Conservation (phyloP, 2,888 invertebrate genomes). For the Machimus atricapillus region DNA sequence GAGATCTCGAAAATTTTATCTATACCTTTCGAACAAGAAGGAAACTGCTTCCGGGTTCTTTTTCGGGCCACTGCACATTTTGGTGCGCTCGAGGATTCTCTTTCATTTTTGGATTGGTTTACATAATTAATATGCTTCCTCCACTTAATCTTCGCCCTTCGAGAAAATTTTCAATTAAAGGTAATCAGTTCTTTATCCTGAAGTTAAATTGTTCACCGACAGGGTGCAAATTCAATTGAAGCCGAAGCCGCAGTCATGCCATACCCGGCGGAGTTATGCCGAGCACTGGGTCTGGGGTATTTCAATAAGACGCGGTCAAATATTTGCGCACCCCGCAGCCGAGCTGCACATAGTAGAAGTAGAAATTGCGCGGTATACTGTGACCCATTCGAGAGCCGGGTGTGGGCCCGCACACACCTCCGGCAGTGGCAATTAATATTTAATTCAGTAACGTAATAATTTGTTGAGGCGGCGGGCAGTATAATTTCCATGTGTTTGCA, state of each 20-base stretch:
- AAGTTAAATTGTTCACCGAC: neutral
- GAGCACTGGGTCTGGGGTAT: neutral
- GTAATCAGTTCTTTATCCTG: slow-evolving; percentile 4
- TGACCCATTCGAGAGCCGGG: neutral
- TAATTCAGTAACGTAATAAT: slow-evolving; percentile 9
- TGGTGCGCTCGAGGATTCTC: neutral
- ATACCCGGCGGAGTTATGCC: neutral
- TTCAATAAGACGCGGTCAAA: slow-evolving; percentile 19
- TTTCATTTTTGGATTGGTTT: neutral
- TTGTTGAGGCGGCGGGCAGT: neutral
- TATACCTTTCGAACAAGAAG: neutral
- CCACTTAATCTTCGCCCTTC: neutral
- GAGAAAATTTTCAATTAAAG: slow-evolving; percentile 2
- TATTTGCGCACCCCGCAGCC: neutral
- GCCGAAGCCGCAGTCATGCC: neutral
- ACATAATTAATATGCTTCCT: neutral
- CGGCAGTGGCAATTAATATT: slow-evolving; percentile 6
- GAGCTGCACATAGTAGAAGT: neutral
- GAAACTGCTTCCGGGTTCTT: neutral
- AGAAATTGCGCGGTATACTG: neutral
- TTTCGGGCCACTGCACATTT: neutral
- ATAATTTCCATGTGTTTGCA: slow-evolving; percentile 20
- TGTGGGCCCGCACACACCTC: neutral
- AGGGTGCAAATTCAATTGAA: neutral
- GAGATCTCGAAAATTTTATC: neutral